phyloP scores from a whole-genome alignment of 1,140 invertebrate species.

The Latrodectus geometricus region DNA sequence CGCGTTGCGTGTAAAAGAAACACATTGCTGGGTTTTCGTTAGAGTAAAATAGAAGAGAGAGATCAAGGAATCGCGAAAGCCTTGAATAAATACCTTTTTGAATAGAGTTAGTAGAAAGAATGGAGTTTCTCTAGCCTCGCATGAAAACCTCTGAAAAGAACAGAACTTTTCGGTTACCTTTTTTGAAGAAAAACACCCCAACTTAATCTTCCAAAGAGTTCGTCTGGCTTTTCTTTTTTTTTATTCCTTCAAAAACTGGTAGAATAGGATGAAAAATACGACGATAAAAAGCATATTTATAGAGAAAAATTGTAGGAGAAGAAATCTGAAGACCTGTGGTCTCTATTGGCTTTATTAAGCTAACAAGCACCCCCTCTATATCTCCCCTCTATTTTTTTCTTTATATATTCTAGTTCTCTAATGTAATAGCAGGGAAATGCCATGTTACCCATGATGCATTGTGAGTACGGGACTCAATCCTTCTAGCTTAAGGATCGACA shows the following conservation, averaged over 20 bases:
- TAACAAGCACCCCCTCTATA: constrained; percentile 53
- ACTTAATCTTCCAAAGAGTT: constrained; percentile 18
- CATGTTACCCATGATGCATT: constrained; percentile 56
- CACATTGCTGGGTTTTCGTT: neutral
- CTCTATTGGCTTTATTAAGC: constrained; percentile 62
- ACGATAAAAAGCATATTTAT: constrained; percentile 44
- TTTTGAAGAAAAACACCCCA: constrained; percentile 34
- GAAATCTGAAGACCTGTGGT: constrained; percentile 54
- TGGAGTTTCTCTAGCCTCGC: neutral
- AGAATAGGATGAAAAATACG: constrained; percentile 1
- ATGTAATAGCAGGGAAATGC: constrained; percentile 14
- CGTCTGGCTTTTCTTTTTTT: neutral
- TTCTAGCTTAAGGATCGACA: constrained; percentile 54
- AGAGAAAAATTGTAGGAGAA: constrained; percentile 20
- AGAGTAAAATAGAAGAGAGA: neutral
- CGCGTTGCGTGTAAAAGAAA: constrained; percentile 20
- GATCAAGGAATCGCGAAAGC: neutral
- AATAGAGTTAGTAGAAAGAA: constrained; percentile 6
- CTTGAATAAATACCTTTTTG: constrained; percentile 37
- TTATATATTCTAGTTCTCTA: constrained; percentile 36
- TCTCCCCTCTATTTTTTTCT: neutral
- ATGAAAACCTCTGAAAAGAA: constrained; percentile 27
- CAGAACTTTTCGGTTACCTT: neutral
- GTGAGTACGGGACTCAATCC: constrained; percentile 55
- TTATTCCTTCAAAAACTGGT: neutral